Base-by-base conservation (phyloP, 2,888 invertebrate species). In the Rotaria sp. region DNA sequence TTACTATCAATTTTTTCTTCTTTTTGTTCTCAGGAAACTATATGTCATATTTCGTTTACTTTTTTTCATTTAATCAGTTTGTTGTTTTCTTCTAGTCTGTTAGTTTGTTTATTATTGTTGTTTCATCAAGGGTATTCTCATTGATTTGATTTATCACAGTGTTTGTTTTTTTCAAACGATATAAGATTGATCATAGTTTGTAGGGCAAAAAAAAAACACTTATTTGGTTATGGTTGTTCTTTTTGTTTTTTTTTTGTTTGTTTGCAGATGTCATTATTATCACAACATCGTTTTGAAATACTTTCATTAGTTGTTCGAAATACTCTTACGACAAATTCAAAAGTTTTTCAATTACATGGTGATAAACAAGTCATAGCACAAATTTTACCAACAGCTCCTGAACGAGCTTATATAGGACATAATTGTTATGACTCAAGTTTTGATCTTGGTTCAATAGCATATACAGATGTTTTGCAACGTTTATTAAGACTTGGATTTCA, bases 401-500 rank as follows among this genome's bases (percentile, higher is more conserved):
- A 80, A 30, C 38, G 75, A 41, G 41, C 75, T 2, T 80, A 21
- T 80, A 26, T 45, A 26, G 26, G 7, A 45, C 45, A 24, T 45
- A 45, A 80, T 45, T 80, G 45, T n/a, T 80, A 80, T 26, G 75
- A 80, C 45, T 80, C 75, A 45, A 45, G 80, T 80, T 10, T n/a
- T 21, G 80, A 80, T 45, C 8, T 80, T 45, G 45, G 45, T 7
- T 41, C 80, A 45, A 80, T 80, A 45, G 26, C 45, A 45, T 80
- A 80, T n/a, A 80, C 45, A 11, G 45, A 80, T 80, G 38, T 80
- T 41, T 80, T 80, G n/a, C 75, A 80, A 80, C 75, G 75, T 45
- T 41, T 80, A 45, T 80, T 80, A 80, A 21, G 75, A 80, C 26
- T 80, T 26, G 75, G 75, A 10, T 80, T 80, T 80, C 75, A 45